Evolutionary conservation across 1,140 invertebrate genomes (phyloP).

Genomic region (Drosophila equinoxialis): DNA sequence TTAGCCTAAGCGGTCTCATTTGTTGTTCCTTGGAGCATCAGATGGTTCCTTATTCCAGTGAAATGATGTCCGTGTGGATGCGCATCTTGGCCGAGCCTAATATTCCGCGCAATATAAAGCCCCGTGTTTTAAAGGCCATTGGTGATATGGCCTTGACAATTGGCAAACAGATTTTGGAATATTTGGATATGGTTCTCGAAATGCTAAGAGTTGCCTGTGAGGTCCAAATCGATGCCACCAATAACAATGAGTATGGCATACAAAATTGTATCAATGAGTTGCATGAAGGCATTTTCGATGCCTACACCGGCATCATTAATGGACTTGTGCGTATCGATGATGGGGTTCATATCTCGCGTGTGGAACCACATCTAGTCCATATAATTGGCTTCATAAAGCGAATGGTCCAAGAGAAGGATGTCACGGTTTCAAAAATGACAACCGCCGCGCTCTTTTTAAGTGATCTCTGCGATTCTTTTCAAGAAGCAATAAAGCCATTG

Average conservation of each 20-base stretch:
- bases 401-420: too few species aligned
- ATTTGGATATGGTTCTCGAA: slow-evolving; percentile 94
- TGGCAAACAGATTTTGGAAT: slow-evolving; percentile 96
- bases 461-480: too few species aligned
- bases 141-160: slow-evolving; percentile 97
- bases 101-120: slow-evolving; percentile 96
- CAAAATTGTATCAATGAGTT: slow-evolving; percentile 97
- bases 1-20: slow-evolving; percentile 97
- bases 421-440: too few species aligned
- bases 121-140: slow-evolving; percentile 97
- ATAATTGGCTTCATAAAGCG: too few species aligned
- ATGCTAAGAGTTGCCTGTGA: slow-evolving; percentile 96
- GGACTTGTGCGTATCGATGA: slow-evolving; percentile 90
- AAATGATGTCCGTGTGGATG: slow-evolving; percentile 95
- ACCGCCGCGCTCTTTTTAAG: too few species aligned
- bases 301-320: slow-evolving; percentile 98
- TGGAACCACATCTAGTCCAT: too few species aligned
- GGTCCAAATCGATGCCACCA: slow-evolving; percentile 92
- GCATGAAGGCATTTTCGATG: slow-evolving; percentile 96
- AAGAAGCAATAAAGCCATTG: too few species aligned
- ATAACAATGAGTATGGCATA: slow-evolving; percentile 92
- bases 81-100: slow-evolving; percentile 93
- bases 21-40: slow-evolving; percentile 92
- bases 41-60: slow-evolving; percentile 96
- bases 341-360: slow-evolving; percentile 84